phyloP scores from a whole-genome alignment of 2,888 invertebrate species.

The Drosophila phalerata region DNA sequence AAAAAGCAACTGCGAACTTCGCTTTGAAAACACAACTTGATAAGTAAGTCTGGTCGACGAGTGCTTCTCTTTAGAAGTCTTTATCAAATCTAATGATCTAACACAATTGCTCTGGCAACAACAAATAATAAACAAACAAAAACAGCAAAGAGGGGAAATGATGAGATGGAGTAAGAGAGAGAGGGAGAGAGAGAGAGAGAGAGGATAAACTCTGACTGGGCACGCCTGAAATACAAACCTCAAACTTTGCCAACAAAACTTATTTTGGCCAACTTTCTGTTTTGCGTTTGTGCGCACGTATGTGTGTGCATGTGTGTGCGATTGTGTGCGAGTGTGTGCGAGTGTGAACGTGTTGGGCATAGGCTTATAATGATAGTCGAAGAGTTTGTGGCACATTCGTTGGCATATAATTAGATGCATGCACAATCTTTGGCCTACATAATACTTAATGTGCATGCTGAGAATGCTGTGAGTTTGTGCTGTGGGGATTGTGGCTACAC shows the following conservation, averaged over 20 bases:
- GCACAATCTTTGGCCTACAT: constrained; percentile 21
- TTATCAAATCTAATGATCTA: constrained; percentile 69
- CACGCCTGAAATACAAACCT: constrained; percentile 53
- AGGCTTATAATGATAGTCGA: constrained; percentile 49
- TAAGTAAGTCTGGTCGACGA: constrained; percentile 2
- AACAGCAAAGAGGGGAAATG: not conserved
- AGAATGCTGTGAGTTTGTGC: not conserved
- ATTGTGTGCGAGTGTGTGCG: constrained; percentile 3
- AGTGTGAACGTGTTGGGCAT: constrained; percentile 45
- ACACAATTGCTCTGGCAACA: constrained; percentile 46
- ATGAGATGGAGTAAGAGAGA: not conserved
- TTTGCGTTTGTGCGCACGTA: constrained; percentile 10
- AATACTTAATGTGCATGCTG: not conserved
- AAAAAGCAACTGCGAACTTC: not conserved
- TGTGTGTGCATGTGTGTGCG: constrained; percentile 11
- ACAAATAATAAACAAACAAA: constrained; percentile 16
- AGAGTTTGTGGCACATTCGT: constrained; percentile 22
- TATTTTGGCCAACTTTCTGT: constrained; percentile 67
- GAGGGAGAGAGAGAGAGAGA: not conserved
- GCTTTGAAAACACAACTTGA: not conserved
- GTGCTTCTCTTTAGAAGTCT: constrained; percentile 24
- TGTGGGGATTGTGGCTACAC: not conserved
- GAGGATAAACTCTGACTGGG: constrained; percentile 4
- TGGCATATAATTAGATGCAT: constrained; percentile 71
- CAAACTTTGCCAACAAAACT: constrained; percentile 70